These are phyloP conservation scores for Saccostrea echinata DNA, from an alignment of 1,140 invertebrate genomes.

Conservation along the genomic window DNA sequence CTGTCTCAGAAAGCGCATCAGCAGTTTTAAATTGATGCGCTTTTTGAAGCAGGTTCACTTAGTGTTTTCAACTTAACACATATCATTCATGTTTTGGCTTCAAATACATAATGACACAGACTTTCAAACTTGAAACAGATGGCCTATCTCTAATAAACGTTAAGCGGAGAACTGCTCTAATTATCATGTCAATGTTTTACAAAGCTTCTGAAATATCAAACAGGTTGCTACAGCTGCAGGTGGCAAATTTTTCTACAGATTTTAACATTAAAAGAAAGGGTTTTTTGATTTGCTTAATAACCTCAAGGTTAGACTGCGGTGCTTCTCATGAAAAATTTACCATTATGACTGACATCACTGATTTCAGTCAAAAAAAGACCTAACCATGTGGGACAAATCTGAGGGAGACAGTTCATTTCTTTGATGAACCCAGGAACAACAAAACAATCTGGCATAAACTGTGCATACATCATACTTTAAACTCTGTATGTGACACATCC, in stretches of 20 bases:
- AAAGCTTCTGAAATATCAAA: conserved; percentile 35
- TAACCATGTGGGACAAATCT: not conserved
- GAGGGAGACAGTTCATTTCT: too few relatives aligned
- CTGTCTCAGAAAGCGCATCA: not conserved
- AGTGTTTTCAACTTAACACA: conserved; percentile 37
- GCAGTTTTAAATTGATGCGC: conserved; percentile 31
- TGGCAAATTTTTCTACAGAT: conserved; percentile 29
- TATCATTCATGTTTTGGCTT: conserved; percentile 39
- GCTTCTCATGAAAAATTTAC: not conserved
- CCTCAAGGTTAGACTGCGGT: conserved; percentile 14
- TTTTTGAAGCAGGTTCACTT: conserved; percentile 12
- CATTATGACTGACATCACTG: not conserved
- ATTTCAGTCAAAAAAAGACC: not conserved
- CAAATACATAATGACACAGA: conserved; percentile 28
- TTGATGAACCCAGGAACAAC: too few relatives aligned
- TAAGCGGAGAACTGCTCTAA: not conserved
- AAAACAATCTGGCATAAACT: too few relatives aligned
- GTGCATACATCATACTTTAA: too few relatives aligned
- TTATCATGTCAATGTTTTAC: conserved; percentile 30
- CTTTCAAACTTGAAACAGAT: conserved; percentile 32
- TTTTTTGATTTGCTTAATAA: not conserved
- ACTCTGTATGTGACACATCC: too few relatives aligned
- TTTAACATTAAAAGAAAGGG: not conserved
- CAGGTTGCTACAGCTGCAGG: conserved; percentile 18
- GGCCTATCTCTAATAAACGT: conserved; percentile 6